Conservation (phyloP, 2,888 invertebrate genomes). For the Seira sanloemensis region DNA sequence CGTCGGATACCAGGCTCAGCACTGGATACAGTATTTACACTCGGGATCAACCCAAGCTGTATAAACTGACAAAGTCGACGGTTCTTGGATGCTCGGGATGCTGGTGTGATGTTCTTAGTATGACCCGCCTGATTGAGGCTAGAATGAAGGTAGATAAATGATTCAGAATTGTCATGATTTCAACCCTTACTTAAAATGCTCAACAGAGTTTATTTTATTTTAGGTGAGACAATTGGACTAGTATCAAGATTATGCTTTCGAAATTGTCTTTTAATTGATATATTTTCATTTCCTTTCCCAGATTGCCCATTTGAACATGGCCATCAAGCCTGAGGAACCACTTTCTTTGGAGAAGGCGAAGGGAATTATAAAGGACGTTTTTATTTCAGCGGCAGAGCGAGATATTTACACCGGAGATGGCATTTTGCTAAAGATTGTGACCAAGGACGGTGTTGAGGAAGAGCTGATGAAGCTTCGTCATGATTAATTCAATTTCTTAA, state of each 20-base stretch:
- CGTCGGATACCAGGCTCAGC: slow-evolving; percentile 95
- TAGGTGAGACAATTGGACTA: too few species aligned
- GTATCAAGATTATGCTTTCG: too few species aligned
- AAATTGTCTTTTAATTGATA: too few species aligned
- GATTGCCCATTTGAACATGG: slow-evolving; percentile 92
- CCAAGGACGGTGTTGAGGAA: slow-evolving; percentile 88
- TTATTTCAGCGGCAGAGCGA: slow-evolving; percentile 97
- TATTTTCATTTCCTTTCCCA: slow-evolving; percentile 74
- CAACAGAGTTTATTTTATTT: too few species aligned
- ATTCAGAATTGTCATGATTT: too few species aligned
- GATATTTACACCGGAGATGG: slow-evolving; percentile 98
- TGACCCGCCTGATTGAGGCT: slow-evolving; percentile 89
- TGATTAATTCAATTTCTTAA: slow-evolving; percentile 85
- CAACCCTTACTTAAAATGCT: too few species aligned
- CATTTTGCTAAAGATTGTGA: slow-evolving; percentile 89
- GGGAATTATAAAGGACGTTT: slow-evolving; percentile 93
- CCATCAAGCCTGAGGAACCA: slow-evolving; percentile 79
- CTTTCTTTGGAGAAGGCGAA: slow-evolving; percentile 89
- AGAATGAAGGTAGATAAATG: slow-evolving; percentile 84
- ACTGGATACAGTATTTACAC: slow-evolving; percentile 94
- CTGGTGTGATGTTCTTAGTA: slow-evolving; percentile 96
- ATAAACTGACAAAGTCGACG: slow-evolving; percentile 86
- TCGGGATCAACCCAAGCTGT: slow-evolving; percentile 91
- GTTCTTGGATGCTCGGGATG: slow-evolving; percentile 97
- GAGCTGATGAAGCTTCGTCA: slow-evolving; percentile 86